These are phyloP conservation scores for Mormyrus hasselquistii DNA, from an alignment of 2,797 vertebrate species.

Conservation along the genomic window DNA sequence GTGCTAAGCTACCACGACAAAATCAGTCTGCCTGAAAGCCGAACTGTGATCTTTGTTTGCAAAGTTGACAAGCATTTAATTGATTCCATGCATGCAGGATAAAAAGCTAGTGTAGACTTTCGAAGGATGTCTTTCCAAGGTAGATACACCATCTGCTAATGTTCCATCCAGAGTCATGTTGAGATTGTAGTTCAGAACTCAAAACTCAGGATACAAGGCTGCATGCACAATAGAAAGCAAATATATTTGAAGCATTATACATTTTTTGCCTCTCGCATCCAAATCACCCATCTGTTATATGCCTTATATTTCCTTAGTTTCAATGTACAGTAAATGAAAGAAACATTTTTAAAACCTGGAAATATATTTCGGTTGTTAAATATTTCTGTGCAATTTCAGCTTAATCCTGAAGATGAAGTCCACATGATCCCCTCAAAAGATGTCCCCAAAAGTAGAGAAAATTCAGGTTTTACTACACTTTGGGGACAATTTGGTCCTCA, in stretches of 20 bases:
- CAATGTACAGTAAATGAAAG: background rate
- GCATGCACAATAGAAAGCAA: background rate
- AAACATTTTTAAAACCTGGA: background rate
- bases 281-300: background rate
- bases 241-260: background rate
- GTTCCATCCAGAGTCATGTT: background rate
- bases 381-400: background rate
- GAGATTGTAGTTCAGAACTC: background rate
- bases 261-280: background rate
- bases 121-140: background rate
- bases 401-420: background rate
- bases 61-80: constrained; percentile 4
- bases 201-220: background rate
- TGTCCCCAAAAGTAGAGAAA: no score
- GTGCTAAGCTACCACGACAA: background rate
- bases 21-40: background rate
- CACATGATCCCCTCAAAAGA: background rate
- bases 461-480: no score
- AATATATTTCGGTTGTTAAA: background rate
- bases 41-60: background rate
- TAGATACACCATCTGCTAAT: background rate
- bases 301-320: background rate
- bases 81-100: background rate
- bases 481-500: no score
- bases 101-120: background rate